Evolutionary conservation across 2,797 vertebrate species (phyloP), one percentile per base, ranked within the genome.

Genomic region (Spheniscus humboldti): DNA sequence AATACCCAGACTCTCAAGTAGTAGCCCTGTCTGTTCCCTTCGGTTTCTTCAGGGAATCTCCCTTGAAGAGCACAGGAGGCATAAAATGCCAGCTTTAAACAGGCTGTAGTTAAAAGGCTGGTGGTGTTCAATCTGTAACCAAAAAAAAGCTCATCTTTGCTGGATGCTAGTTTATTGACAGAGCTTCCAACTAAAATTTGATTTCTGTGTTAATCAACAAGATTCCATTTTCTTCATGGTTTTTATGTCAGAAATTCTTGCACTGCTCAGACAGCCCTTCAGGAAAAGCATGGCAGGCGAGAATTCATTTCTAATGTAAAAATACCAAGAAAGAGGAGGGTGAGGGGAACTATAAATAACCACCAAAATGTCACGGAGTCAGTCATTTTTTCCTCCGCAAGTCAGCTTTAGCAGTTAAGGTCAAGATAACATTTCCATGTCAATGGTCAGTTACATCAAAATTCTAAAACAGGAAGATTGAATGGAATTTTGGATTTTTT

Each of bases 381-480:
- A 90, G 94, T 97, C 63, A 88, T 94, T 95, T 97, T 96, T 97
- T 94, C 91, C 95, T 94, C 74, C 17, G 1, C 79, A 92, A 96
- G 96, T 96, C 92, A 95, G 85, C 91, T 94, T 96, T 94, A 95
- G 90, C 91, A 94, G 89, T 94, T 97, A 95, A 92, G 96, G 97
- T 95, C 94, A 96, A 95, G 92, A 94, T 97, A 95, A 96, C 95
- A 95, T 97, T 97, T 97, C 94, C 94, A 95, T 96, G 96, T 96
- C 97, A 95, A 81, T 96, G 95, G 95, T 96, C 95, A 95, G 89
- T 97, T 94, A 85, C 92, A 95, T 96, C 94, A 96, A 94, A 96
- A 92, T 88, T 94, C 92, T 97, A 94, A 97, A 97, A 88, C 56
- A 57, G 95, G 92, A 88, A 92, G 76, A 88, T 60, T 84, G 82